Evolutionary conservation across 1,140 invertebrate genomes (phyloP).

Genomic region (Eufriesea mexicana): DNA sequence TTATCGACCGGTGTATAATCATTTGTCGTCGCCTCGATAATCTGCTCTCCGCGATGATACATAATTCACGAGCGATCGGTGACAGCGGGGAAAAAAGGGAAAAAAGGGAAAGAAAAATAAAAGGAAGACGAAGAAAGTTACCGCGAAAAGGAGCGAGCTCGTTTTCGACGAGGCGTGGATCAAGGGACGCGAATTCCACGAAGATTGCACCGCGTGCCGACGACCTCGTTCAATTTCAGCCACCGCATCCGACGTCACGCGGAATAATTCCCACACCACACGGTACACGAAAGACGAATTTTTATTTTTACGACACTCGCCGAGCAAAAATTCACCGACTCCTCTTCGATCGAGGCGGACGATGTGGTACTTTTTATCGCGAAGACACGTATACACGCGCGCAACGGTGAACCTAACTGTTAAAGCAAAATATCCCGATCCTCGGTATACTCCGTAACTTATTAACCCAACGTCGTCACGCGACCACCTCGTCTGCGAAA

Average conservation of each 20-base stretch:
- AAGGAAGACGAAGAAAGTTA: background rate
- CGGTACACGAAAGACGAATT: background rate
- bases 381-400: too few species aligned
- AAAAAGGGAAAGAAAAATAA: background rate
- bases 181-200: background rate
- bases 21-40: conserved; percentile 34
- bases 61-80: conserved; percentile 13
- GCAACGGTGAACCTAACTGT: too few species aligned
- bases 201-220: background rate
- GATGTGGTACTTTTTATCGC: too few species aligned
- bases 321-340: too few species aligned
- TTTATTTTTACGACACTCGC: background rate
- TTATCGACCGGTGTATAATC: conserved; percentile 11
- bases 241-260: background rate
- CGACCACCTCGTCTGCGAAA: background rate
- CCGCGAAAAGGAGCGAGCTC: background rate
- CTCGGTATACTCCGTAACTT: too few species aligned
- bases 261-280: background rate
- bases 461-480: background rate
- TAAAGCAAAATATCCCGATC: too few species aligned
- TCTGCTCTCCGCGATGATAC: conserved; percentile 13
- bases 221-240: background rate
- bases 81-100: background rate
- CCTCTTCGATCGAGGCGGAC: too few species aligned
- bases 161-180: background rate